phyloP scores from a whole-genome alignment of 64 coral and sea anemone species.

The Anthopleura sola region DNA sequence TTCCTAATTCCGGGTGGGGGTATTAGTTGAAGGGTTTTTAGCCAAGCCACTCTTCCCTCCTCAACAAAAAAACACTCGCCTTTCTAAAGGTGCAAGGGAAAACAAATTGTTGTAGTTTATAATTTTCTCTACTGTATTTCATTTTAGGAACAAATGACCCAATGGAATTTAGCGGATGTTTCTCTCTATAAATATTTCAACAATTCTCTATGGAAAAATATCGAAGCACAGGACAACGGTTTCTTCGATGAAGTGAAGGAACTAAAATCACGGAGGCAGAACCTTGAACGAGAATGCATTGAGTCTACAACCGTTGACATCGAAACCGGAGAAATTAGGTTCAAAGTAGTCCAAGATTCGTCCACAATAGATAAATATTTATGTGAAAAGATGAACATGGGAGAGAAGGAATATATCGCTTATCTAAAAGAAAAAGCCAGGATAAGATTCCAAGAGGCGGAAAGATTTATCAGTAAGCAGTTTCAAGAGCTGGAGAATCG shows the following conservation, averaged over 20 bases:
- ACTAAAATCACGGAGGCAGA: background rate
- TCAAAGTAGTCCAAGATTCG: background rate
- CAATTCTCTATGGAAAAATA: constrained; percentile 34
- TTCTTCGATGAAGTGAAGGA: constrained; percentile 42
- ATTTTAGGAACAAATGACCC: constrained; percentile 18
- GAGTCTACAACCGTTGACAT: background rate
- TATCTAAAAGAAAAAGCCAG: constrained; percentile 38
- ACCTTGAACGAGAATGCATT: constrained; percentile 32
- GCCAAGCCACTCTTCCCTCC: too few species aligned
- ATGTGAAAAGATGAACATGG: constrained; percentile 46
- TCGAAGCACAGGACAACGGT: constrained; percentile 18
- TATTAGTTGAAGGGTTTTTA: too few species aligned
- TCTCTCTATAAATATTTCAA: constrained; percentile 49
- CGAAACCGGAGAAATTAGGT: constrained; percentile 39
- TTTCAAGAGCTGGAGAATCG: background rate
- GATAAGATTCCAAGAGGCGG: background rate
- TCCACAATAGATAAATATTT: constrained; percentile 28
- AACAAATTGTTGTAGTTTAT: background rate
- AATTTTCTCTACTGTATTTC: background rate
- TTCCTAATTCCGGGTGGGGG: too few species aligned
- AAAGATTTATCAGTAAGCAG: background rate
- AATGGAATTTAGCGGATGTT: constrained; percentile 42
- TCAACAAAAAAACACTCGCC: too few species aligned
- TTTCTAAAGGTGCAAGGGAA: too few species aligned
- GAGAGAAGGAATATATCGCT: constrained; percentile 24